phyloP scores from a whole-genome alignment of 2,888 invertebrate species.

The Liopterus haemorrhoidalis region DNA sequence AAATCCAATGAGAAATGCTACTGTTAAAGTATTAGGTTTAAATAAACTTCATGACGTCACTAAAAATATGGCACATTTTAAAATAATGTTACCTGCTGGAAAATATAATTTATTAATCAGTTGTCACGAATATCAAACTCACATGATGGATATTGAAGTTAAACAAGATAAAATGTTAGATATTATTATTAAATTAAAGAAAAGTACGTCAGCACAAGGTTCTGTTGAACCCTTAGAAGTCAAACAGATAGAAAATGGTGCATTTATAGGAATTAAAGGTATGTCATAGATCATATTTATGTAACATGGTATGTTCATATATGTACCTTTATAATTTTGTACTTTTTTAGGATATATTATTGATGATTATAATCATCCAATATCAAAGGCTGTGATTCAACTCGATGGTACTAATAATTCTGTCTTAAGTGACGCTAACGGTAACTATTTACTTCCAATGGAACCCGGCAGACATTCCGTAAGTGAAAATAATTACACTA shows the following conservation, averaged over 20 bases:
- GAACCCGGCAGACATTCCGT: conserved; percentile 48
- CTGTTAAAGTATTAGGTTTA: conserved; percentile 58
- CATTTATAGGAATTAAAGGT: conserved; percentile 24
- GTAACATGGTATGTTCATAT: conserved; percentile 4
- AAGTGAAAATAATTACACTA: too few relatives aligned
- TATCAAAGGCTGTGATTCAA: conserved; percentile 49
- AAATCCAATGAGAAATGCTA: conserved; percentile 64
- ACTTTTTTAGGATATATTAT: conserved; percentile 52
- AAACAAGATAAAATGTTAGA: conserved; percentile 42
- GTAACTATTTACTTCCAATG: conserved; percentile 49
- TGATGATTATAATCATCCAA: conserved; percentile 55
- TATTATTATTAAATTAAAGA: conserved; percentile 38
- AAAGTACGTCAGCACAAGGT: conserved; percentile 14
- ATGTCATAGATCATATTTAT: conserved; percentile 4
- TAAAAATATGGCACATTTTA: conserved; percentile 64
- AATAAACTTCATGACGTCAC: conserved; percentile 57
- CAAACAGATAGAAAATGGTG: conserved; percentile 13
- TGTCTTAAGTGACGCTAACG: conserved; percentile 43
- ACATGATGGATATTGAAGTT: conserved; percentile 47
- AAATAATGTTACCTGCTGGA: conserved; percentile 64
- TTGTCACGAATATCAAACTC: conserved; percentile 56
- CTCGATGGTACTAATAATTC: conserved; percentile 46
- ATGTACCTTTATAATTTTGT: conserved; percentile 8
- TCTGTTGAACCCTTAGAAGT: conserved; percentile 1
- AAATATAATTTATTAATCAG: conserved; percentile 57